phyloP scores from a whole-genome alignment of 2,113 vertebrate genomes.

The Chloropsis cyanopogon region DNA sequence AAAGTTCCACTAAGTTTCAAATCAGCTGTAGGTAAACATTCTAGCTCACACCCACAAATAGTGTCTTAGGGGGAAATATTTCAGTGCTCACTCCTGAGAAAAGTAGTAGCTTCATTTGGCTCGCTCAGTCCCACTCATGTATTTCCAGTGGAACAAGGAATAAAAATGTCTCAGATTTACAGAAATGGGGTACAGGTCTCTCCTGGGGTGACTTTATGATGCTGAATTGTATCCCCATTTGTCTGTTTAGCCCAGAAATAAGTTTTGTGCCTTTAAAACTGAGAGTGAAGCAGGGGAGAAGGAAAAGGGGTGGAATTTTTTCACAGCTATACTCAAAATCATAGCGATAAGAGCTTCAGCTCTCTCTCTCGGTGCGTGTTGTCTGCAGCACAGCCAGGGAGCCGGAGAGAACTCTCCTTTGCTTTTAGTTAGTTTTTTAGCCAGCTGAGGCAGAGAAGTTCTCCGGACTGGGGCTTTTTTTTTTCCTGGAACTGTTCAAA shows the following conservation, averaged over 20 bases:
- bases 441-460: background rate
- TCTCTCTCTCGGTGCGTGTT: background rate
- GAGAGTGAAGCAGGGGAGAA: background rate
- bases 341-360: rapidly evolving
- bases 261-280: background rate
- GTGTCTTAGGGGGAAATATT: background rate
- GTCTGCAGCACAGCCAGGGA: background rate
- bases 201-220: background rate
- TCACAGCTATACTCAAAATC: background rate
- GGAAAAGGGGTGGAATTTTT: background rate
- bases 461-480: background rate
- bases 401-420: background rate
- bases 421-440: background rate
- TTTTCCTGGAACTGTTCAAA: background rate
- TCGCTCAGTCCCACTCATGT: background rate
- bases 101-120: background rate
- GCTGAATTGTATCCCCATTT: background rate
- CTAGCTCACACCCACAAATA: background rate
- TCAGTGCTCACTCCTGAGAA: background rate
- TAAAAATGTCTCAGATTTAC: background rate
- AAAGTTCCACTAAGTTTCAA: background rate
- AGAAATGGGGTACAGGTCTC: background rate
- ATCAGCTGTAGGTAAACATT: background rate
- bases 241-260: background rate
- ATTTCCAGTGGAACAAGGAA: background rate